Percentiles rank a stretch among this genome's conserved stretches.
phyloP scores from a whole-genome alignment of 2,113 vertebrate species.

The Cygnus buccinator region DNA sequence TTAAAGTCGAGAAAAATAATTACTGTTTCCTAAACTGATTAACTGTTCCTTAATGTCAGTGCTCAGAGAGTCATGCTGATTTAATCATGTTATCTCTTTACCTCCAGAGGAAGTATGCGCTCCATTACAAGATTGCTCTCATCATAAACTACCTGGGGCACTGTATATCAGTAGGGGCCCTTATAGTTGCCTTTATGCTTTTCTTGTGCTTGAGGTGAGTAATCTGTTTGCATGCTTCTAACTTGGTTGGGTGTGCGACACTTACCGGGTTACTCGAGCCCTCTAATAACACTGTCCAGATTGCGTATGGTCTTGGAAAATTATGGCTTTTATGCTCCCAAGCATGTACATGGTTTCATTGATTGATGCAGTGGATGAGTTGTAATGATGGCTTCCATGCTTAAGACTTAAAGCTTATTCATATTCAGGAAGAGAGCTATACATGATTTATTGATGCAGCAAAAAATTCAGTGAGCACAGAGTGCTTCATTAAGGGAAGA shows the following conservation, averaged over 20 bases:
- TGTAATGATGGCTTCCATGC: neutral
- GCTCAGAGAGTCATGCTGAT: slow-evolving; percentile 47
- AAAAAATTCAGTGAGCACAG: neutral
- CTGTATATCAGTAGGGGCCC: slow-evolving; percentile 92
- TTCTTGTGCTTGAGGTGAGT: slow-evolving; percentile 96
- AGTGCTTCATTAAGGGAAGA: neutral
- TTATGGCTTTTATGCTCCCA: neutral
- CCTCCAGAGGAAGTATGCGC: slow-evolving; percentile 89
- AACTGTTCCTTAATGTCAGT: slow-evolving; percentile 47
- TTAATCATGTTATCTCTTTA: slow-evolving; percentile 69
- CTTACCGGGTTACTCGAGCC: neutral
- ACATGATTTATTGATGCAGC: neutral
- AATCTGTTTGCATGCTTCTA: slow-evolving; percentile 41
- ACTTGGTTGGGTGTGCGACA: neutral
- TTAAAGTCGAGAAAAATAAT: slow-evolving; percentile 17
- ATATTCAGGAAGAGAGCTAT: neutral
- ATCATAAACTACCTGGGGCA: slow-evolving; percentile 98
- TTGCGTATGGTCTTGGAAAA: neutral
- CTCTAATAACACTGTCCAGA: neutral
- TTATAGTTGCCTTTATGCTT: slow-evolving; percentile 93
- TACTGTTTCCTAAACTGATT: slow-evolving; percentile 58
- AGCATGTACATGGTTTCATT: neutral
- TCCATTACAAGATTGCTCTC: slow-evolving; percentile 94
- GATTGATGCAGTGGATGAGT: neutral
- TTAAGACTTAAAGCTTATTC: neutral